Conservation (phyloP, 2,113 vertebrate genomes). For the Dicerorhinus sumatrensis region DNA sequence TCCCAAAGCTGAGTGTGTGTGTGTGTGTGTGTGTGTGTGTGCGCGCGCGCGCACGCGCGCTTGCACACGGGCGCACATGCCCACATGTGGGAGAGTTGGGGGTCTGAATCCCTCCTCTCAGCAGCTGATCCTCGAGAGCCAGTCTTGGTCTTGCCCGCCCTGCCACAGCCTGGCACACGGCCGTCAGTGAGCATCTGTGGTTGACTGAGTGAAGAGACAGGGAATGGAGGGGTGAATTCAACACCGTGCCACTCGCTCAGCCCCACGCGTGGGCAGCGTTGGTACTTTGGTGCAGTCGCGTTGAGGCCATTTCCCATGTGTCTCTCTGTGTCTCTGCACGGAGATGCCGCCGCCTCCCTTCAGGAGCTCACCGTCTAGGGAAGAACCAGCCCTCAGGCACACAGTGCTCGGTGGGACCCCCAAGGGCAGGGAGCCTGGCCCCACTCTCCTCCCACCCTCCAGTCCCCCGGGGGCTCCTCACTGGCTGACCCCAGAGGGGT, state of each 20-base stretch:
- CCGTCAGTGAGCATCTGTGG: neutral
- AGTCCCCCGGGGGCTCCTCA: neutral
- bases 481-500: neutral
- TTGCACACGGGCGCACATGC: too few relatives aligned
- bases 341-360: too few relatives aligned
- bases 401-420: neutral
- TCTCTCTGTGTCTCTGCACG: neutral
- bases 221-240: rapidly evolving
- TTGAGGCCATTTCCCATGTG: neutral
- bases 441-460: neutral
- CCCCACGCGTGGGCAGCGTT: neutral
- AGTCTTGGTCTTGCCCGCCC: neutral
- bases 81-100: neutral
- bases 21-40: neutral
- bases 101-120: neutral
- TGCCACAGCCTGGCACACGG: neutral
- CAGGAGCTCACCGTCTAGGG: neutral
- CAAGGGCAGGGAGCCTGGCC: too few relatives aligned
- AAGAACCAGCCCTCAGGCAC: neutral
- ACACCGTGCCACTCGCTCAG: neutral
- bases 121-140: neutral
- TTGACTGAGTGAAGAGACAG: neutral
- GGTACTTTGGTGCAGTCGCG: neutral
- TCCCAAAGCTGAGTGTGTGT: neutral
- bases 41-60: too few relatives aligned